Conservation (phyloP, 2,797 vertebrate species). For the Megalops cyprinoides region DNA sequence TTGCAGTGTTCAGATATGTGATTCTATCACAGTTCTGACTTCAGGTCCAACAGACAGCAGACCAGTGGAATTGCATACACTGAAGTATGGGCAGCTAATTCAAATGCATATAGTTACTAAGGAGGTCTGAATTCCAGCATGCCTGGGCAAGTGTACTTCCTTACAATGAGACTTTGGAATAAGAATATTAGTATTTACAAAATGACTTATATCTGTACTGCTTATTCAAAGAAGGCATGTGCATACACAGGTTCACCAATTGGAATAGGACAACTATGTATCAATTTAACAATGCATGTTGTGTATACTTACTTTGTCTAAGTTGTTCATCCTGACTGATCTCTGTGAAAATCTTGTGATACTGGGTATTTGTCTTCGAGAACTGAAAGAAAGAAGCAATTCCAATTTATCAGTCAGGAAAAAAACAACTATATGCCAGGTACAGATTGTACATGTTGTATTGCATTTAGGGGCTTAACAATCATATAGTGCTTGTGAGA, state of each 20-base stretch:
- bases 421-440: background rate
- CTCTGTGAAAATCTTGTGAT: constrained; percentile 93
- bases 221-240: too few relatives aligned
- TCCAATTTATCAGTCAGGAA: constrained; percentile 26
- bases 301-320: constrained; percentile 91
- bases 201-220: too few relatives aligned
- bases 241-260: too few relatives aligned
- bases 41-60: background rate
- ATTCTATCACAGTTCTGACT: background rate
- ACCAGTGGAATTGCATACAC: too few relatives aligned
- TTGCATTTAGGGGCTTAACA: background rate
- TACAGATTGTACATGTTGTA: background rate
- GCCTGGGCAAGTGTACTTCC: too few relatives aligned
- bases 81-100: too few relatives aligned
- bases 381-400: constrained; percentile 71
- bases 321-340: constrained; percentile 86
- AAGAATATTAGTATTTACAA: too few relatives aligned
- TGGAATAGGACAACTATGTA: too few relatives aligned
- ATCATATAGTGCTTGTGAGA: background rate
- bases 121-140: too few relatives aligned
- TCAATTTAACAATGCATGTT: too few relatives aligned
- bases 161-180: too few relatives aligned
- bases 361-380: constrained; percentile 88
- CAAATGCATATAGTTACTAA: too few relatives aligned
- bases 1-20: background rate